These are phyloP conservation scores for Pelecanus crispus DNA, from an alignment of 2,113 vertebrate genomes.

Conservation along the genomic window DNA sequence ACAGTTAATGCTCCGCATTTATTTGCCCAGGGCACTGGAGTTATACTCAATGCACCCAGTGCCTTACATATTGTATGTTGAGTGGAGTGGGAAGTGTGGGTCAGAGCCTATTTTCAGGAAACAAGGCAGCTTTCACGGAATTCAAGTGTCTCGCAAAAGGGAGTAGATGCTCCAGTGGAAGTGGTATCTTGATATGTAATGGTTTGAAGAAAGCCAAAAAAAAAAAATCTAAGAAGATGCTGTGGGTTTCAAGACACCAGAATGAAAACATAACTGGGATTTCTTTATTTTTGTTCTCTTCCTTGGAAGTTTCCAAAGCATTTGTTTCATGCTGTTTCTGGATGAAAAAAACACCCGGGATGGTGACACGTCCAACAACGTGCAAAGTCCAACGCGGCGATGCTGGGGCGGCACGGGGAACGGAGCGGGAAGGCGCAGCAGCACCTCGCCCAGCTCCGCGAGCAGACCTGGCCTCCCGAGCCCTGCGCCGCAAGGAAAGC, in stretches of 20 bases:
- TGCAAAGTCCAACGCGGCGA: accelerated
- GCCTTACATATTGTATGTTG: neutral
- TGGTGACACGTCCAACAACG: neutral
- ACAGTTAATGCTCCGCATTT: neutral
- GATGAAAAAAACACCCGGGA: neutral
- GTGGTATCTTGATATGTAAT: accelerated
- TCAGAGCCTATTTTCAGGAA: neutral
- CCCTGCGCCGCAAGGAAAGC: neutral
- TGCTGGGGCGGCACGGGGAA: accelerated
- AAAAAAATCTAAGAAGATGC: neutral
- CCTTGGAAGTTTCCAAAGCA: neutral
- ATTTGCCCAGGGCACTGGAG: neutral
- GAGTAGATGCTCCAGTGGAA: neutral
- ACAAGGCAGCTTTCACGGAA: neutral
- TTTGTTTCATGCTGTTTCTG: neutral
- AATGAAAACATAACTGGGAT: neutral
- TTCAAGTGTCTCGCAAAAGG: neutral
- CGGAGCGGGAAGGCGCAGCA: neutral
- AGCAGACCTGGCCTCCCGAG: neutral
- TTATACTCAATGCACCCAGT: neutral
- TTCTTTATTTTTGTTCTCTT: neutral
- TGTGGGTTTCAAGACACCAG: neutral
- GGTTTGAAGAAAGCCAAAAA: neutral
- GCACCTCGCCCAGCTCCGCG: neutral
- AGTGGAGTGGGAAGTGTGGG: neutral